Evolutionary conservation across 1,140 invertebrate species (phyloP).

Genomic region (Danaus plexippus): DNA sequence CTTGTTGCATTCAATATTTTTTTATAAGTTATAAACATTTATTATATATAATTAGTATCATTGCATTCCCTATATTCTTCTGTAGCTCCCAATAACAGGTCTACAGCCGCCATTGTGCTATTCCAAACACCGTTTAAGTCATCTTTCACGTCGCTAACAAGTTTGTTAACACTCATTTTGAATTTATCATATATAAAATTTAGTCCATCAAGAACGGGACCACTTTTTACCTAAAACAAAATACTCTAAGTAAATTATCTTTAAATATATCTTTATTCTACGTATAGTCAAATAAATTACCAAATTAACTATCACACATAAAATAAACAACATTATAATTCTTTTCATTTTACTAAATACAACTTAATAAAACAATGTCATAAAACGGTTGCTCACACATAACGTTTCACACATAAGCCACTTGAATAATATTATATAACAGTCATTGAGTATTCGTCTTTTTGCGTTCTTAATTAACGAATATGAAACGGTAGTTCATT

Average conservation of each 20-base stretch:
- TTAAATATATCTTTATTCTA: neutral
- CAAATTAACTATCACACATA: constrained; percentile 4
- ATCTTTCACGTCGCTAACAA: constrained; percentile 28
- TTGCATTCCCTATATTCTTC: neutral
- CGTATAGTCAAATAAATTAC: constrained; percentile 6
- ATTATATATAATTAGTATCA: too few species aligned
- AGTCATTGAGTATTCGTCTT: too few species aligned
- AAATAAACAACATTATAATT: constrained; percentile 10
- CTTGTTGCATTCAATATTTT: too few species aligned
- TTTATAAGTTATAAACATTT: too few species aligned
- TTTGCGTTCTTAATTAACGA: too few species aligned
- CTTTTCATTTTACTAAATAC: constrained; percentile 11
- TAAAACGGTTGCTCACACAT: too few species aligned
- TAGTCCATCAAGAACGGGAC: constrained; percentile 15
- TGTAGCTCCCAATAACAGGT: constrained; percentile 18
- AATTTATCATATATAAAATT: constrained; percentile 20
- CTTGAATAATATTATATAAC: too few species aligned
- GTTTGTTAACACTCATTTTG: constrained; percentile 21
- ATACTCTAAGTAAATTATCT: neutral
- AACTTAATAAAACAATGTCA: constrained; percentile 1
- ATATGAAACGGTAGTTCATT: too few species aligned
- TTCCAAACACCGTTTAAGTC: constrained; percentile 26
- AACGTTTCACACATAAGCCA: too few species aligned
- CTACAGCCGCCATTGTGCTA: constrained; percentile 25
- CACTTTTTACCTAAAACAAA: constrained; percentile 23